Evolutionary conservation across 1,140 invertebrate species (phyloP).

Genomic region (Ptiloglossa arizonensis): DNA sequence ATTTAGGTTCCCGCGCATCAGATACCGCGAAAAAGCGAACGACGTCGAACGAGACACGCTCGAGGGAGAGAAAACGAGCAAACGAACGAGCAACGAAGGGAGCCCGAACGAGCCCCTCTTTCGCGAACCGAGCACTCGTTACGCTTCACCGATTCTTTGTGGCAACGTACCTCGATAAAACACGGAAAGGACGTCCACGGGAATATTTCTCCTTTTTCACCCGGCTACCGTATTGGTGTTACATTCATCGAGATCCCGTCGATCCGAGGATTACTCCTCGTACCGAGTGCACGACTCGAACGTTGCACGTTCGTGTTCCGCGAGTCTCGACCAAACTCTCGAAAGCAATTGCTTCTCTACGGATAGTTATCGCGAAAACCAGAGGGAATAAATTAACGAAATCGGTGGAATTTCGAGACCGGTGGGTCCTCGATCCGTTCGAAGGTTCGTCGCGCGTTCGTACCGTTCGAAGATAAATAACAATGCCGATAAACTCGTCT

Average conservation of each 20-base stretch:
- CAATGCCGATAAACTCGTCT: too few species aligned
- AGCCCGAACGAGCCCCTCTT: not conserved
- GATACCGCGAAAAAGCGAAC: not conserved
- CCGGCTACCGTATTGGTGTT: not conserved
- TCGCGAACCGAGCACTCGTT: not conserved
- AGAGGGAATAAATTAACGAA: not conserved
- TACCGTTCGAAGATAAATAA: too few species aligned
- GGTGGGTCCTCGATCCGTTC: too few species aligned
- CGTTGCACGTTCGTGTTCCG: not conserved
- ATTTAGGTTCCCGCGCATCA: conserved; percentile 1
- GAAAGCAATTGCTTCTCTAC: not conserved
- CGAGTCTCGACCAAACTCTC: not conserved
- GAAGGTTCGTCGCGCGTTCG: too few species aligned
- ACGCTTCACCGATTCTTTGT: conserved; percentile 23
- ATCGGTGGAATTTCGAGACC: too few species aligned
- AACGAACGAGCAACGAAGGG: conserved; percentile 15
- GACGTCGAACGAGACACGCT: not conserved
- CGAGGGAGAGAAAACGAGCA: conserved; percentile 8
- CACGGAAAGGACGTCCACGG: not conserved
- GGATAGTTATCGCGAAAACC: not conserved
- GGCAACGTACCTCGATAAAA: not conserved
- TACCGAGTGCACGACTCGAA: not conserved
- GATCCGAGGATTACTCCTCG: not conserved
- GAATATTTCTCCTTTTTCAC: not conserved
- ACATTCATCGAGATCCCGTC: not conserved